These are phyloP conservation scores for Sinotaia quadrata DNA, from an alignment of 2,888 invertebrate species.

Conservation along the genomic window DNA sequence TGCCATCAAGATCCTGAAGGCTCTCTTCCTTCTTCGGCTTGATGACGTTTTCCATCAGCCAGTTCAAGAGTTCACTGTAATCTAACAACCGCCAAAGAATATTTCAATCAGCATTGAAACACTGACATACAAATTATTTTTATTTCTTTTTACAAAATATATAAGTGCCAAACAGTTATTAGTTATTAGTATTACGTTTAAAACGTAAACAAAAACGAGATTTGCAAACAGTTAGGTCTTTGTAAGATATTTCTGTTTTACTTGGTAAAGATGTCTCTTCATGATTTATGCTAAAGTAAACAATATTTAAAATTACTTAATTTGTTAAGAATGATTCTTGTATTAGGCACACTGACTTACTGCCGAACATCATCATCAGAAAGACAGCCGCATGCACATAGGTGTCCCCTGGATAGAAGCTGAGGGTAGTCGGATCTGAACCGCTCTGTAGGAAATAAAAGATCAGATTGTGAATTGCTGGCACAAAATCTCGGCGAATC, in stretches of 20 bases:
- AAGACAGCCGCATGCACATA: slow-evolving; percentile 53
- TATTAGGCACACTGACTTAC: not conserved
- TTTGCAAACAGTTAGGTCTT: not conserved
- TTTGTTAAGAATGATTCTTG: not conserved
- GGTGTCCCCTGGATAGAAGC: slow-evolving; percentile 45
- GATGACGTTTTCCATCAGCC: slow-evolving; percentile 34
- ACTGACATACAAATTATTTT: too few relatives aligned
- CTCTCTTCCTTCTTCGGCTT: slow-evolving; percentile 35
- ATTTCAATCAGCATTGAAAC: too few relatives aligned
- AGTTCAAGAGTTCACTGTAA: slow-evolving; percentile 35
- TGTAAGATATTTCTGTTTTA: not conserved
- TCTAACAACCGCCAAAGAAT: too few relatives aligned
- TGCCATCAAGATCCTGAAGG: slow-evolving; percentile 46
- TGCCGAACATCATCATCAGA: slow-evolving; percentile 47
- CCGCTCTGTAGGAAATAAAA: slow-evolving; percentile 43
- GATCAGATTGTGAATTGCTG: slow-evolving; percentile 41
- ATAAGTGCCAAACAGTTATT: not conserved
- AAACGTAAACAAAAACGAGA: not conserved
- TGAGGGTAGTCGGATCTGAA: slow-evolving; percentile 44
- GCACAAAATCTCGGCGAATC: not conserved
- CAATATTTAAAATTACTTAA: not conserved
- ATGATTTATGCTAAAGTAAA: not conserved
- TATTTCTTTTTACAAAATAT: too few relatives aligned
- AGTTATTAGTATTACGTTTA: not conserved
- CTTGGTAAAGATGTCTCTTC: not conserved